These are phyloP conservation scores for Agonopterix heracliana DNA, from an alignment of 2,888 invertebrate genomes.

Conservation along the genomic window DNA sequence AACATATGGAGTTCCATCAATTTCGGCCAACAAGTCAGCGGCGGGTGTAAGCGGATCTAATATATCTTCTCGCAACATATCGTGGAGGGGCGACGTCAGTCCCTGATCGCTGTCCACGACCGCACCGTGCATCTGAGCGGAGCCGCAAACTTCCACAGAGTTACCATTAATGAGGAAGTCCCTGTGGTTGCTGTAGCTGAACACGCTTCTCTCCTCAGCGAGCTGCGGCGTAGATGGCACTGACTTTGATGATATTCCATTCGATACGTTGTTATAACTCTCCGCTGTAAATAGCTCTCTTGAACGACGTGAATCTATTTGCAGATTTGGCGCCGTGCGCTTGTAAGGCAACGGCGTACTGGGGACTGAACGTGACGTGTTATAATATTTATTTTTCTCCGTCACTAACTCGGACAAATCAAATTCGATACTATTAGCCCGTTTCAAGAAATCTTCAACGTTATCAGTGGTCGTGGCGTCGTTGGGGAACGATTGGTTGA, in stretches of 20 bases:
- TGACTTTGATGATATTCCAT: constrained; percentile 80
- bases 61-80: constrained; percentile 62
- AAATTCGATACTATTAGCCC: constrained; percentile 64
- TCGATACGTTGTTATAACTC: constrained; percentile 42
- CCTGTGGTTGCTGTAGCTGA: constrained; percentile 73
- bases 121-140: constrained; percentile 37
- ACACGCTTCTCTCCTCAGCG: constrained; percentile 67
- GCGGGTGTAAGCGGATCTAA: constrained; percentile 54
- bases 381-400: constrained; percentile 59
- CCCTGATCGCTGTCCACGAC: constrained; percentile 46
- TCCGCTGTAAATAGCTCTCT: constrained; percentile 50
- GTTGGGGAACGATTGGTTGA: constrained; percentile 46
- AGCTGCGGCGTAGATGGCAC: constrained; percentile 83
- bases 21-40: constrained; percentile 56
- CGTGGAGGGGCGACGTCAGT: constrained; percentile 55
- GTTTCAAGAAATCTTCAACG: constrained; percentile 63
- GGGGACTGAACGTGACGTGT: constrained; percentile 81
- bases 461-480: constrained; percentile 43
- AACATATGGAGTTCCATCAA: constrained; percentile 60
- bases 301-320: constrained; percentile 58
- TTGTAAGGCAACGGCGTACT: constrained; percentile 79
- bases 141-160: constrained; percentile 63
- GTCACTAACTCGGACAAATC: constrained; percentile 54
- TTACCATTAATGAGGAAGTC: constrained; percentile 80
- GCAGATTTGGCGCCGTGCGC: constrained; percentile 50